Evolutionary conservation across 2,888 invertebrate genomes (phyloP), one percentile per base, ranked within the genome.

Genomic region (Lepeophtheirus nordmannii): DNA sequence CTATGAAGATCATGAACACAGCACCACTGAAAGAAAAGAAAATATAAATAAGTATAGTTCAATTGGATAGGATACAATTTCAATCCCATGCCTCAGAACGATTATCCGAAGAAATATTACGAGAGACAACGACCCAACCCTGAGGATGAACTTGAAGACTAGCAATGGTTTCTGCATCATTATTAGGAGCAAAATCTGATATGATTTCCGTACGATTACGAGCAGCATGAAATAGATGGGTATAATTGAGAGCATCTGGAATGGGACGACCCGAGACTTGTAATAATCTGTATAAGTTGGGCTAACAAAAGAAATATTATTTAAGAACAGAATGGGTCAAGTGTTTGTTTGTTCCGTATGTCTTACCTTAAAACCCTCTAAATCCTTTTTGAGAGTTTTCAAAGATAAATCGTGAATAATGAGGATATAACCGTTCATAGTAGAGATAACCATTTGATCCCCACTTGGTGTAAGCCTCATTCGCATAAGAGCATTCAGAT

Each of bases 1-100:
- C 85, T 83, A 77, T 91, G 90, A 70, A 94, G 89, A 74, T 93
- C 91, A 77, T 94, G 93, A 65, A 94, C 84, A 74, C 90, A 89
- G 10, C 90, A 90, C 89, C 90, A 93, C 85, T 88, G 76, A n/a
- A 77, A 76, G 67, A 67, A 69, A 46, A 30, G 7, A 30, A 30
- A 30, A 30, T 30, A 30, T 30, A 30, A 5, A 30, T 30, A 30
- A 5, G 7, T 30, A 30, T 30, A 30, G 7, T 30, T 30, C 2
- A 30, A 30, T 2, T 30, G 30, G n/a, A n/a, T 30, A 5, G 30
- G 30, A 30, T 30, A 5, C 3, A 5, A 30, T 30, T 46, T 46
- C 10, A 41, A 56, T 41, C 30, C 66, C 75, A 74, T 75, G 86
- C 87, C 82, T 93, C 93, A 53, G 88, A 86, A 72, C 82, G 82